These are phyloP conservation scores for Dunckerocampus dactyliophorus DNA, from an alignment of 2,113 vertebrate species.

Conservation along the genomic window DNA sequence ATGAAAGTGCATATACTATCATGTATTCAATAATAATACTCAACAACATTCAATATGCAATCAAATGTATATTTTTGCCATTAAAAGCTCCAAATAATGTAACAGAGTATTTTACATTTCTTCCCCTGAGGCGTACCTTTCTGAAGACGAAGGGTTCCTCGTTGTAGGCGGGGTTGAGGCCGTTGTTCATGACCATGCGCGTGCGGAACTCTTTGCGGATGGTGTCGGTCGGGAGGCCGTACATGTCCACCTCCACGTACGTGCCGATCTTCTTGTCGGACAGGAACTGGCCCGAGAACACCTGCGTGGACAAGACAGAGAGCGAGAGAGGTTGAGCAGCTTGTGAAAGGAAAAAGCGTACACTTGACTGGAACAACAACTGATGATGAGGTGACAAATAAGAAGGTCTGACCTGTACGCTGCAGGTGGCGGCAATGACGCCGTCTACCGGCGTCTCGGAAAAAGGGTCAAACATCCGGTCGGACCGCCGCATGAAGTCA, in stretches of 20 bases:
- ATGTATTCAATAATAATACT: too few relatives aligned
- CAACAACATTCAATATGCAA: too few relatives aligned
- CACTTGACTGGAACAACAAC: too few relatives aligned
- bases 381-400: too few relatives aligned
- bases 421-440: constrained; percentile 96
- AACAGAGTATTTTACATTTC: too few relatives aligned
- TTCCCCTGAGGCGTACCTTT: constrained; percentile 79
- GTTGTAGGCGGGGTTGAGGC: constrained; percentile 96
- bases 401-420: constrained; percentile 82
- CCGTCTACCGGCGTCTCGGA: constrained; percentile 98
- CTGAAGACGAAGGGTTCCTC: constrained; percentile 97
- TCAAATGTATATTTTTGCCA: too few relatives aligned
- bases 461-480: constrained; percentile 95
- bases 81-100: too few relatives aligned
- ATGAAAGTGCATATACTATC: too few relatives aligned
- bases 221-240: constrained; percentile 93
- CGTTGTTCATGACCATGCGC: constrained; percentile 99
- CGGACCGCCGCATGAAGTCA: constrained; percentile 95
- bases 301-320: constrained; percentile 64
- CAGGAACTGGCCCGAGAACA: constrained; percentile 96
- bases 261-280: constrained; percentile 98
- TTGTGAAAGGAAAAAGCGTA: background rate
- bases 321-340: rapidly evolving
- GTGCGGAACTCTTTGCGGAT: constrained; percentile 97
- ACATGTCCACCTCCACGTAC: constrained; percentile 98